A percentile compares a stretch with the other conserved stretches of the same genome.
Conservation (phyloP, 1,140 invertebrate genomes). For the Theocolax elegans region DNA sequence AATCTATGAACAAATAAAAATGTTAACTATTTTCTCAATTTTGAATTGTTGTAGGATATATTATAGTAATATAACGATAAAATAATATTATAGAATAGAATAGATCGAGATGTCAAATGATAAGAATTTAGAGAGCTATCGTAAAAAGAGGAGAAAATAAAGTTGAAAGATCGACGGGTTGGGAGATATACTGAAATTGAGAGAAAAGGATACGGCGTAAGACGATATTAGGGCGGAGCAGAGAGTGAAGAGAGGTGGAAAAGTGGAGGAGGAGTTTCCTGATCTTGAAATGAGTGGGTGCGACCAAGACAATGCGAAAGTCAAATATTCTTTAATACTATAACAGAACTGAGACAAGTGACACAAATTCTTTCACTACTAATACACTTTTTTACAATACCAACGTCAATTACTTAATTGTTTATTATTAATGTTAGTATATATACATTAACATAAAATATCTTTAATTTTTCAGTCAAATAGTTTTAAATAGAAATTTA, state of each 20-base stretch:
- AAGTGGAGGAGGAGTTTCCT: neutral
- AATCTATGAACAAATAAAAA: too few species aligned
- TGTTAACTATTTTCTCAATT: too few species aligned
- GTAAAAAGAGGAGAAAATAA: neutral
- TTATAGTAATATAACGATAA: neutral
- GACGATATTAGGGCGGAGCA: constrained; percentile 17
- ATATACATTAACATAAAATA: too few species aligned
- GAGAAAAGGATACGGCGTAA: constrained; percentile 12
- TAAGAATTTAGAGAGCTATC: neutral
- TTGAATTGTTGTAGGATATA: too few species aligned
- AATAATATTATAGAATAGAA: neutral
- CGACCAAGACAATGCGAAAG: neutral
- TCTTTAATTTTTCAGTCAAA: too few species aligned
- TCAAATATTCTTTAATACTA: neutral
- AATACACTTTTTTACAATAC: too few species aligned
- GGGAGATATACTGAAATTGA: constrained; percentile 9
- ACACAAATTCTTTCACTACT: too few species aligned
- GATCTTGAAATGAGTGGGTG: neutral
- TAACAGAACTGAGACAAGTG: neutral
- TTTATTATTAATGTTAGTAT: too few species aligned
- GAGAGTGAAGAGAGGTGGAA: neutral
- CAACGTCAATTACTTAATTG: too few species aligned
- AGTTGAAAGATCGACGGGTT: neutral
- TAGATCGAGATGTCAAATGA: neutral
- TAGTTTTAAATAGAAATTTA: too few species aligned